These are phyloP conservation scores for Apotomis capreana DNA, from an alignment of 2,888 invertebrate genomes.

Conservation along the genomic window DNA sequence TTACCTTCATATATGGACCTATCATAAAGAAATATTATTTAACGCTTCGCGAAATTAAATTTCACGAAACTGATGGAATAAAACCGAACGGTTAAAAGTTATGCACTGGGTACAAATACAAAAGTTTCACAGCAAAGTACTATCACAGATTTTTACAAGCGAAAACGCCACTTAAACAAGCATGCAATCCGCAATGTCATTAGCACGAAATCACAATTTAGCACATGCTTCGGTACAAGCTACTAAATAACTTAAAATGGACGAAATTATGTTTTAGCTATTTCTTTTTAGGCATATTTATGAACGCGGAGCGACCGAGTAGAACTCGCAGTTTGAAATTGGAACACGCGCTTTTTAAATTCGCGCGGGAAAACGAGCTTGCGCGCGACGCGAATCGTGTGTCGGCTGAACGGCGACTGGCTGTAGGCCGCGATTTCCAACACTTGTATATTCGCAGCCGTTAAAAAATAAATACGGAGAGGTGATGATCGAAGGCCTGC, in stretches of 20 bases:
- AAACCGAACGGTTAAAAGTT: conserved; percentile 48
- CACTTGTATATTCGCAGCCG: conserved; percentile 77
- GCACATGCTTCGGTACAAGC: conserved; percentile 57
- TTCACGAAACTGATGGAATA: conserved; percentile 72
- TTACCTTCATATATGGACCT: conserved; percentile 83
- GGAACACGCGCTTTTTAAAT: conserved; percentile 64
- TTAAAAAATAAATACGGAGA: conserved; percentile 77
- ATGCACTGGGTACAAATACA: conserved; percentile 51
- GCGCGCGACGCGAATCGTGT: conserved; percentile 68
- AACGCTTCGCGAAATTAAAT: conserved; percentile 77
- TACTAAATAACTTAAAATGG: conserved; percentile 13
- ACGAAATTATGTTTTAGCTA: conserved; percentile 48
- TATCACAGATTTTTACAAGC: conserved; percentile 75
- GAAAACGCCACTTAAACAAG: conserved; percentile 58
- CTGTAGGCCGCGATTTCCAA: conserved; percentile 67
- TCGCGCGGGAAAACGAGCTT: conserved; percentile 67
- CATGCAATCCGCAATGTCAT: conserved; percentile 65
- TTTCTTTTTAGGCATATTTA: conserved; percentile 80
- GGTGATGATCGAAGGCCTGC: conserved; percentile 74
- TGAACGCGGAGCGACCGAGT: conserved; percentile 48
- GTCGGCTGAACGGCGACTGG: conserved; percentile 77
- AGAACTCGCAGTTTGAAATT: conserved; percentile 55
- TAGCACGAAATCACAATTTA: conserved; percentile 64
- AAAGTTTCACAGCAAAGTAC: conserved; percentile 67
- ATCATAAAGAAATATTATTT: conserved; percentile 78